These are phyloP conservation scores for Danio aesculapii DNA, from an alignment of 2,797 vertebrate genomes.

Conservation along the genomic window DNA sequence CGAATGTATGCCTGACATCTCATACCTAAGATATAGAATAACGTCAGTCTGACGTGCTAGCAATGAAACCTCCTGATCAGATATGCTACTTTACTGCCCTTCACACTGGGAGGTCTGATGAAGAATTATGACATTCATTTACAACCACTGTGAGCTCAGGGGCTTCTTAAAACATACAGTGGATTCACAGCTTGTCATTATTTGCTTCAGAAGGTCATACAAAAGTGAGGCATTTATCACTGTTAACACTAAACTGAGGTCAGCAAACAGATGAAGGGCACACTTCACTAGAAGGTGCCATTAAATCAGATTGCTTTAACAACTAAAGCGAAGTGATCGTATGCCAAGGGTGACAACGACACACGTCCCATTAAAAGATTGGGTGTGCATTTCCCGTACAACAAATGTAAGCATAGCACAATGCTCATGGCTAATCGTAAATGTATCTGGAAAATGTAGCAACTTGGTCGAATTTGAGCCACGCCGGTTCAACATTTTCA, in stretches of 20 bases:
- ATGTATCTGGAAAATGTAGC: too few species aligned
- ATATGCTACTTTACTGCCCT: constrained; percentile 23
- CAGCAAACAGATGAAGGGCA: constrained; percentile 15
- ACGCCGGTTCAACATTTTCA: too few species aligned
- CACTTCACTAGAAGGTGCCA: constrained; percentile 6
- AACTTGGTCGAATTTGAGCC: too few species aligned
- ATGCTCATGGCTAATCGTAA: too few species aligned
- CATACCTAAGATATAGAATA: constrained; percentile 12
- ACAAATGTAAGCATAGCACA: too few species aligned
- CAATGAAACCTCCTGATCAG: not conserved
- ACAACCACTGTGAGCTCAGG: constrained; percentile 15
- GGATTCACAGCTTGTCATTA: constrained; percentile 34
- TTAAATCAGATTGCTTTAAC: not conserved
- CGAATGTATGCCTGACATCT: constrained; percentile 8
- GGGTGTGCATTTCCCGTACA: not conserved
- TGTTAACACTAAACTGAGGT: constrained; percentile 18
- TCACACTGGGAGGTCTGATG: constrained; percentile 43
- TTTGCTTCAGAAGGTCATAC: constrained; percentile 27
- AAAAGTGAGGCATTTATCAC: constrained; percentile 18
- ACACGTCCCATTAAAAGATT: not conserved
- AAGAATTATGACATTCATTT: constrained; percentile 41
- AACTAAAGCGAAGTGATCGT: not conserved
- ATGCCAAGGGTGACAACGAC: not conserved
- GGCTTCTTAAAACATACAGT: constrained; percentile 35
- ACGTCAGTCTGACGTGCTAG: not conserved